phyloP scores from a whole-genome alignment of 2,888 invertebrate genomes.

The Plebejus argus region DNA sequence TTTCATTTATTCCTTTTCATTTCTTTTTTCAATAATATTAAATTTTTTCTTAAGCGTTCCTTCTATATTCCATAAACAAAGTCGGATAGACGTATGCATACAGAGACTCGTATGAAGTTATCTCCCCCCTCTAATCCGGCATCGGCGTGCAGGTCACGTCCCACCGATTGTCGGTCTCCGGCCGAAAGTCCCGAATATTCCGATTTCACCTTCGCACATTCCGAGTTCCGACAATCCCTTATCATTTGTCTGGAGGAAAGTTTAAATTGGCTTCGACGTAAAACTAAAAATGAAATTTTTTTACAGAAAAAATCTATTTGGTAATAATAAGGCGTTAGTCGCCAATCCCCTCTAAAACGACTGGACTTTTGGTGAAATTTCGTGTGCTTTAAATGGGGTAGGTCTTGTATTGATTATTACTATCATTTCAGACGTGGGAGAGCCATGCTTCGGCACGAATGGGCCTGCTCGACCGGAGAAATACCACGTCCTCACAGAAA shows the following conservation, averaged over 20 bases:
- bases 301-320: no score
- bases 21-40: no score
- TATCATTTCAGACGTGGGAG: no score
- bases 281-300: not conserved
- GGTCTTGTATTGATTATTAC: no score
- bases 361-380: no score
- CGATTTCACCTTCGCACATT: slow-evolving; percentile 52
- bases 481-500: no score
- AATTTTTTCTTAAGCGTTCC: not conserved
- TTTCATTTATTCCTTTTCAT: no score
- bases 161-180: slow-evolving; percentile 63
- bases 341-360: no score
- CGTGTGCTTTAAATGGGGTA: no score
- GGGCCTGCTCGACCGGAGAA: no score
- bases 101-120: not conserved
- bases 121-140: not conserved
- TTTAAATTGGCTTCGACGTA: not conserved
- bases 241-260: slow-evolving; percentile 45
- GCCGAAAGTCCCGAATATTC: slow-evolving; percentile 54
- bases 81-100: not conserved
- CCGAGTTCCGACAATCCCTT: slow-evolving; percentile 54
- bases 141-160: slow-evolving; percentile 57
- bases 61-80: not conserved
- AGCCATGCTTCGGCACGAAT: no score
- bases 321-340: no score